Base-by-base conservation (phyloP, 92 coral and sea anemone species). In the Palythoa grandiflora region DNA sequence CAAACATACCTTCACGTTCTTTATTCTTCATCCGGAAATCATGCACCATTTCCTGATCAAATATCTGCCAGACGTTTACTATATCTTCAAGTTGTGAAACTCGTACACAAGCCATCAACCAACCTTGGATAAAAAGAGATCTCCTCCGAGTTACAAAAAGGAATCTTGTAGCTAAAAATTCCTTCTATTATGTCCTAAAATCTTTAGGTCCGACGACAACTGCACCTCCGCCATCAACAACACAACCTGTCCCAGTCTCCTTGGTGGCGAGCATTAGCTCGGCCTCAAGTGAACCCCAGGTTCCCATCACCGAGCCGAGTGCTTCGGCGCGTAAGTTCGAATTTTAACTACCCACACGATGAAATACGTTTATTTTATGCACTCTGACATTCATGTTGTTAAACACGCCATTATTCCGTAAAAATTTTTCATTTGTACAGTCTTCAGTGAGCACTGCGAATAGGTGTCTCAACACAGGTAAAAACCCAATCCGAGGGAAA, bases 261-360 rank as follows among this genome's bases (percentile, higher is more conserved):
- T 48, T 71, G 86, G 75, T 44, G 86, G 86, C 86, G 71, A 66
- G 48, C 75, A 81, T 75, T 36, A 81, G 75, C 75, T 63, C 86
- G 75, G 86, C 86, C 74, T 81, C 75, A 28, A 63, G 70, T 78
- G 83, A 78, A 44, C 68, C 86, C 86, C 86, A 65, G 86, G 86
- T 75, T 66, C 74, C 75, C 38, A 21, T 35, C 73, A 40, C 40
- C 36, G 74, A 73, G 85, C 73, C 72, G 37, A 51, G 61, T 81
- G 65, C 74, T 65, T 9, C 86, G 73, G 63, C 63, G 28, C 63
- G 86, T 81, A 81, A 81, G 86, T 81, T 15, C 44, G 53, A 12
- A 54, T 61, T 36, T 17, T 3, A 9, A 63, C 65, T 59, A 59
- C 65, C 65, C 19, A 9, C 9, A 8, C 15, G 14, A 55, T 0